Conservation (phyloP, 1,140 invertebrate species). For the Nautilus pompilius region DNA sequence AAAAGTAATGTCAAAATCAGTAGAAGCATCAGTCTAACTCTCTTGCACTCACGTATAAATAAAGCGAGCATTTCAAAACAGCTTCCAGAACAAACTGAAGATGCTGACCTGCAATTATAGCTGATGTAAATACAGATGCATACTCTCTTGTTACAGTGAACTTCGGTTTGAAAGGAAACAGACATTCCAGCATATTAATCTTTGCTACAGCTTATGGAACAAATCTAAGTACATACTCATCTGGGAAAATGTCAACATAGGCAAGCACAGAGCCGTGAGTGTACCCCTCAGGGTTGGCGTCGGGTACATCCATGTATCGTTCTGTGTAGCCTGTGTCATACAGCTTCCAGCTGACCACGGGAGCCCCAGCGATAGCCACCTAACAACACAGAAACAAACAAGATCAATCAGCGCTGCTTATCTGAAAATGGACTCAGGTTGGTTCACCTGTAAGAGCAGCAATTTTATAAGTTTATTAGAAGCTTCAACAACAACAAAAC, state of each 20-base stretch:
- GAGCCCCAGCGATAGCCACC: conserved; percentile 90
- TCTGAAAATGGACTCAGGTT: background rate
- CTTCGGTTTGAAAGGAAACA: no score
- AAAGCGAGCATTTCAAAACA: no score
- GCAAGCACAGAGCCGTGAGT: conserved; percentile 56
- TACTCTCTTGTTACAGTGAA: no score
- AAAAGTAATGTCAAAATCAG: no score
- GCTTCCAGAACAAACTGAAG: no score
- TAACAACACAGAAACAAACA: conserved; percentile 38
- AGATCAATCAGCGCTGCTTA: background rate
- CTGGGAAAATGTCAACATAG: conserved; percentile 47
- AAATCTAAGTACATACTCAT: conserved; percentile 44
- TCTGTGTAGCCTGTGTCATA: conserved; percentile 92
- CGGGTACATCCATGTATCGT: conserved; percentile 92
- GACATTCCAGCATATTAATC: no score
- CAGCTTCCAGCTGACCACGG: conserved; percentile 93
- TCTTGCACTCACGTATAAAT: no score
- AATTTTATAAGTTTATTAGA: background rate
- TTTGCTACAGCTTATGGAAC: no score
- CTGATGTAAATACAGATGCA: no score
- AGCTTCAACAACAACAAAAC: no score
- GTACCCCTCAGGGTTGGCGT: conserved; percentile 76
- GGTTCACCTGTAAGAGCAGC: background rate
- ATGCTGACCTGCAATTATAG: no score
- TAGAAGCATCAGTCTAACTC: no score